Conservation (phyloP, 1,140 invertebrate species). For the Archivesica marissinica region DNA sequence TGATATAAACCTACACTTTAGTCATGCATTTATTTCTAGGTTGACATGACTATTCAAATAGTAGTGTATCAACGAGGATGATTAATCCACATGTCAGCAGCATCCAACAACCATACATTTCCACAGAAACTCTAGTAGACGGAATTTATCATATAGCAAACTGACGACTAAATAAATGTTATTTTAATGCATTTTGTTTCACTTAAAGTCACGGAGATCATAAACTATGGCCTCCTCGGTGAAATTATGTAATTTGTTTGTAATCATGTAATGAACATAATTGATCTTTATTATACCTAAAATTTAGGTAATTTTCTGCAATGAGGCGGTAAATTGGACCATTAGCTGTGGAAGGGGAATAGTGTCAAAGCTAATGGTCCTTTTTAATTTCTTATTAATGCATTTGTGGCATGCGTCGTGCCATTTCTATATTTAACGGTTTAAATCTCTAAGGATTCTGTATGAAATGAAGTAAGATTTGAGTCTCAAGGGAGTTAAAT, state of each 20-base stretch:
- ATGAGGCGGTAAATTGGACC: conserved; percentile 38
- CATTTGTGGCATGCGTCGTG: conserved; percentile 3
- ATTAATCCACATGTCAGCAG: too few species aligned
- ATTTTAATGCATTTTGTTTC: conserved; percentile 19
- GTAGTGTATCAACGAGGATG: too few species aligned
- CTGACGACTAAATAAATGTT: not conserved
- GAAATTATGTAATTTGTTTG: conserved; percentile 43
- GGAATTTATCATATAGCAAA: not conserved
- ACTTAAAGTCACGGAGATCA: not conserved
- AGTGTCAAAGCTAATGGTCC: conserved; percentile 45
- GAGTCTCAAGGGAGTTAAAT: not conserved
- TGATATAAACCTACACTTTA: too few species aligned
- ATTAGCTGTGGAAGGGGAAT: conserved; percentile 24
- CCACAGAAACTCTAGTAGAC: not conserved
- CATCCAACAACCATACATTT: too few species aligned
- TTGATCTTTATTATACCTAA: conserved; percentile 29
- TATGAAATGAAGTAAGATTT: not conserved
- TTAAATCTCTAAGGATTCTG: conserved; percentile 9
- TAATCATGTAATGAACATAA: conserved; percentile 48
- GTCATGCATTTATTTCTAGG: too few species aligned
- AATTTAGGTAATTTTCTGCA: conserved; percentile 46
- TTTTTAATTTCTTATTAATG: conserved; percentile 46
- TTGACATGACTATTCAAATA: too few species aligned
- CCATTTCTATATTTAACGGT: conserved; percentile 6
- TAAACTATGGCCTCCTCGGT: conserved; percentile 2